Base-by-base conservation (phyloP, 1,140 invertebrate genomes). In the Leptopilina boulardi region DNA sequence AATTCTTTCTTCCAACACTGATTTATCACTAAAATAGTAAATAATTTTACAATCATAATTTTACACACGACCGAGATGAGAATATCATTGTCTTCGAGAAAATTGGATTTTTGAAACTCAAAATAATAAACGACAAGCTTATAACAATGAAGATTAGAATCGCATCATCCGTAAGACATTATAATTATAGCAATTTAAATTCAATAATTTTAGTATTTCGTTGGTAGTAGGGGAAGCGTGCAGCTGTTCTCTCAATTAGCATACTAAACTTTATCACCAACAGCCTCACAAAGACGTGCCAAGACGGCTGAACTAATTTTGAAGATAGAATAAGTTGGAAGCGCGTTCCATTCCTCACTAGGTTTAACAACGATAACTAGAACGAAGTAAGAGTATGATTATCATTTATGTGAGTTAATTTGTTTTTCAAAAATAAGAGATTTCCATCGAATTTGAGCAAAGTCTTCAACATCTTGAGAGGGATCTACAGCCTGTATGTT, bases 211-310 rank as follows among this genome's bases (percentile, higher is more conserved):
- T 86, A 85, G 84, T 89, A 89, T 89, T 88, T 89, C 86, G 86
- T 85, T 84, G 82, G 81, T 81, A 80, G 84, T 79, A 81, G 86
- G 83, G 85, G 83, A 89, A 81, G 83, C 85, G 86, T 85, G 85
- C 90, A 90, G 89, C 89, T 91, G 90, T 90, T 90, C 88, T 87
- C 77, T 83, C 85, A 91, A 91, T 91, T 91, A 91, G 89, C 89
- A 91, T 91, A 91, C 88, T 91, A 91, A 91, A 91, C 90, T 91
- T 90, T 90, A 91, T 91, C 89, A 90, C 89, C 89, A 89, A 89
- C 88, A 90, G 86, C 88, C 86, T 89, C 89, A 91, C 90, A 91
- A 91, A 91, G 89, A 91, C 88, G 89, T 90, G 89, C 88, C 90
- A 91, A 90, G 89, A 88, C 85, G 88, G 87, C 89, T 90, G 86